phyloP scores from a whole-genome alignment of 2,113 vertebrate genomes.

The Butorides virescens region DNA sequence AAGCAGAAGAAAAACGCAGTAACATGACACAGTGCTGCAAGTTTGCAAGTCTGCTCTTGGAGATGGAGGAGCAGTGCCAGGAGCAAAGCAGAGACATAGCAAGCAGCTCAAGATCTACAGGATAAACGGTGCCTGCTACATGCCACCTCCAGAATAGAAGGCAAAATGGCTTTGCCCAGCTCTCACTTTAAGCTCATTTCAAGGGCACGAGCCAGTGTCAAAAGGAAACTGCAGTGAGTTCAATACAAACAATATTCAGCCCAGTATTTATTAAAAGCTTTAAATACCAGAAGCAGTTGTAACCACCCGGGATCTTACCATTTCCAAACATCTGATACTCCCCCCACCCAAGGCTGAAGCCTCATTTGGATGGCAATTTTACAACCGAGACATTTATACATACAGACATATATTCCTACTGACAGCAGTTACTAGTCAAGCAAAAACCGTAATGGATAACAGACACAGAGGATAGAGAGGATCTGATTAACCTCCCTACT shows the following conservation, averaged over 20 bases:
- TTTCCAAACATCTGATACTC: neutral
- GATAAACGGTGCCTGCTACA: neutral
- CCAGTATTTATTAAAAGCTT: neutral
- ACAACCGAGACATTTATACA: neutral
- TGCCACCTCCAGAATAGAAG: neutral
- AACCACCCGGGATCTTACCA: neutral
- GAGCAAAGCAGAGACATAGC: neutral
- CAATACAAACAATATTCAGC: neutral
- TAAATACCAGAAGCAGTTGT: neutral
- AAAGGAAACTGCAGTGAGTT: neutral
- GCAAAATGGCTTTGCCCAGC: neutral
- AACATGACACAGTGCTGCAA: neutral
- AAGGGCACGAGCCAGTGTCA: neutral
- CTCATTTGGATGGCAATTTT: constrained; percentile 1
- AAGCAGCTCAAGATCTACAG: neutral
- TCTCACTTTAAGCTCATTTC: neutral
- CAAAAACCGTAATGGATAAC: neutral
- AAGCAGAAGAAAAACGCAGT: neutral
- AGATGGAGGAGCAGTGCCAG: accelerated
- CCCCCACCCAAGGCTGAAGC: neutral
- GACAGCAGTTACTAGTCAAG: constrained; percentile 8
- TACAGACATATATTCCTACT: neutral
- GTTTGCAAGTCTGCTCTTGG: neutral
- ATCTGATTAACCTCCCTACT: neutral
- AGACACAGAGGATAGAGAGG: neutral